Evolutionary conservation across 2,888 invertebrate genomes (phyloP).

Genomic region (Spicauda simplicius): DNA sequence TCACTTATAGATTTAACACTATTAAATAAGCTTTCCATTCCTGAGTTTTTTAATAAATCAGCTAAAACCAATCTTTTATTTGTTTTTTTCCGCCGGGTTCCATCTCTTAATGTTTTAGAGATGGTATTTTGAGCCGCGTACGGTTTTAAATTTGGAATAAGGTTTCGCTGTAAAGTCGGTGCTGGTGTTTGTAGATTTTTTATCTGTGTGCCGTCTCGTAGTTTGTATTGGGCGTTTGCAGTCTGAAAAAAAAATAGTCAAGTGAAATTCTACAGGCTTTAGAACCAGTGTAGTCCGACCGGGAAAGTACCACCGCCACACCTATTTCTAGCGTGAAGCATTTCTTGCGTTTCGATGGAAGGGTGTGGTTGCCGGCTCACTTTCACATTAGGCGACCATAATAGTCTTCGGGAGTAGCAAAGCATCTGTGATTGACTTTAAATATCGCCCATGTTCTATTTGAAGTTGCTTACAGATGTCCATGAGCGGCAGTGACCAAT

Average conservation of each 20-base stretch:
- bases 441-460: too few relatives aligned
- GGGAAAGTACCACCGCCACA: too few relatives aligned
- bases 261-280: background rate
- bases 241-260: constrained; percentile 35
- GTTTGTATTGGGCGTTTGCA: constrained; percentile 31
- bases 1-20: constrained; percentile 2
- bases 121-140: constrained; percentile 11
- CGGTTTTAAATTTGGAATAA: constrained; percentile 17
- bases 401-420: too few relatives aligned
- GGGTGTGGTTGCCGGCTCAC: too few relatives aligned
- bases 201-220: constrained; percentile 37
- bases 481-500: too few relatives aligned
- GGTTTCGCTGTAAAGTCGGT: constrained; percentile 19
- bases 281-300: too few relatives aligned
- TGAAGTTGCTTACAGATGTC: too few relatives aligned
- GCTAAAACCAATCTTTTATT: constrained; percentile 8
- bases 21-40: constrained; percentile 14
- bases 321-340: too few relatives aligned
- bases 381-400: too few relatives aligned
- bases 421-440: too few relatives aligned
- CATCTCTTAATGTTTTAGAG: background rate
- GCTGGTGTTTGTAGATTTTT: constrained; percentile 36
- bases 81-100: background rate
- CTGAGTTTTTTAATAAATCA: constrained; percentile 21
- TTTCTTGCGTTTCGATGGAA: too few relatives aligned